A percentile compares a stretch with the other conserved stretches of the same genome.
Evolutionary conservation across 2,888 invertebrate genomes (phyloP).

Genomic region (Machimus rusticus): DNA sequence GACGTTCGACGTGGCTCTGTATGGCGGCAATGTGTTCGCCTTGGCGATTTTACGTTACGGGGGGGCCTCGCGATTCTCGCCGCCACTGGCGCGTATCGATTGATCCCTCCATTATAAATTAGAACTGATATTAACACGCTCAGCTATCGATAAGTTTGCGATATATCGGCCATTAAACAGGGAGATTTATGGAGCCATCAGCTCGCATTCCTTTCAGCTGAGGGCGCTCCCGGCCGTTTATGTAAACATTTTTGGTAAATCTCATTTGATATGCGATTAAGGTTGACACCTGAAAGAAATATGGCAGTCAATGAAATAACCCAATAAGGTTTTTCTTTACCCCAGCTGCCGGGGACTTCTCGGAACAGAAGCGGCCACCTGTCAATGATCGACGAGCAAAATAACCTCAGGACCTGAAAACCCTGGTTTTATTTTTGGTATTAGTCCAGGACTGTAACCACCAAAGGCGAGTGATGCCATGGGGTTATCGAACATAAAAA

Average conservation of each 20-base stretch:
- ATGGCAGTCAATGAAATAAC: background rate
- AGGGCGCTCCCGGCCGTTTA: background rate
- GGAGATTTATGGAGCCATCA: background rate
- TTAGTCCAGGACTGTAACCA: no score
- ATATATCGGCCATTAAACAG: background rate
- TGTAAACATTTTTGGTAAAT: background rate
- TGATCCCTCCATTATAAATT: constrained; percentile 16
- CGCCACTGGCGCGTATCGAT: background rate
- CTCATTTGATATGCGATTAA: background rate
- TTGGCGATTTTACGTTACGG: background rate
- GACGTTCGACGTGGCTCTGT: background rate
- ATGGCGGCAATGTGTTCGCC: background rate
- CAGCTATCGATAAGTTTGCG: constrained; percentile 1
- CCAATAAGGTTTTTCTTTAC: background rate
- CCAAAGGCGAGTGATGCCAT: no score
- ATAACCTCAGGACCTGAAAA: no score
- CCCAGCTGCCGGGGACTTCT: no score
- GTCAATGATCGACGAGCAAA: no score
- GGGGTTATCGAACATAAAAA: no score
- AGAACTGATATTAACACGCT: constrained; percentile 7
- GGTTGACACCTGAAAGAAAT: background rate
- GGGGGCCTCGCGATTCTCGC: background rate
- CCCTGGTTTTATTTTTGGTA: no score
- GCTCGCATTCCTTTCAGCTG: background rate
- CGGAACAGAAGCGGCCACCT: no score